Percentiles rank a stretch among this genome's conserved stretches.
phyloP scores from a whole-genome alignment of 2,797 vertebrate species.

The Chelon auratus region DNA sequence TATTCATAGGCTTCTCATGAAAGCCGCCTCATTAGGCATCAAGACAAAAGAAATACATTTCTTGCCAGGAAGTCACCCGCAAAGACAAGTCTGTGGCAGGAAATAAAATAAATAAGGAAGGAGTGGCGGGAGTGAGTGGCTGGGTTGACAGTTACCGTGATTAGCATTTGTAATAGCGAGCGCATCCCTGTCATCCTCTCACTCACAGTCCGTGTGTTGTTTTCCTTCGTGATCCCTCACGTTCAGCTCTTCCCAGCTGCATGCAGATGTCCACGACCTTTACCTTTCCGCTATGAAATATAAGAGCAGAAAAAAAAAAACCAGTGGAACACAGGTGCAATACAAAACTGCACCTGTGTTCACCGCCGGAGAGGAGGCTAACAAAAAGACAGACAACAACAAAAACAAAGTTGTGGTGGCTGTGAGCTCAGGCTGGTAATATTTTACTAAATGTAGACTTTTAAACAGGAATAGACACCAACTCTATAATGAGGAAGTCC shows the following conservation, averaged over 20 bases:
- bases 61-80: constrained; percentile 62
- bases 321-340: constrained; percentile 11
- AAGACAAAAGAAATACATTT: constrained; percentile 66
- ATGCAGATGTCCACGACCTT: constrained; percentile 70
- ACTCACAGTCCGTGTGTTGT: constrained; percentile 41
- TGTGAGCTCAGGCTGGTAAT: constrained; percentile 7
- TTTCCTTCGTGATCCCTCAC: constrained; percentile 18
- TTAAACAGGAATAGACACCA: background rate
- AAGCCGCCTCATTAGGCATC: constrained; percentile 60
- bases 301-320: constrained; percentile 23
- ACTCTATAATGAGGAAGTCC: background rate
- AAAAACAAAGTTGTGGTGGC: background rate
- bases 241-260: constrained; percentile 31
- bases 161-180: constrained; percentile 72
- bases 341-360: background rate
- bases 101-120: constrained; percentile 71
- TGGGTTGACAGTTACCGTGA: constrained; percentile 77
- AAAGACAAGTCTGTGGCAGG: constrained; percentile 61
- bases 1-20: constrained; percentile 27
- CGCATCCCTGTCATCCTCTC: constrained; percentile 66
- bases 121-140: constrained; percentile 67
- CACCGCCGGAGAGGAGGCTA: background rate
- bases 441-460: background rate
- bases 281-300: constrained; percentile 40
- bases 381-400: background rate